phyloP scores from a whole-genome alignment of 2,888 invertebrate species.

The Phlogophora meticulosa region DNA sequence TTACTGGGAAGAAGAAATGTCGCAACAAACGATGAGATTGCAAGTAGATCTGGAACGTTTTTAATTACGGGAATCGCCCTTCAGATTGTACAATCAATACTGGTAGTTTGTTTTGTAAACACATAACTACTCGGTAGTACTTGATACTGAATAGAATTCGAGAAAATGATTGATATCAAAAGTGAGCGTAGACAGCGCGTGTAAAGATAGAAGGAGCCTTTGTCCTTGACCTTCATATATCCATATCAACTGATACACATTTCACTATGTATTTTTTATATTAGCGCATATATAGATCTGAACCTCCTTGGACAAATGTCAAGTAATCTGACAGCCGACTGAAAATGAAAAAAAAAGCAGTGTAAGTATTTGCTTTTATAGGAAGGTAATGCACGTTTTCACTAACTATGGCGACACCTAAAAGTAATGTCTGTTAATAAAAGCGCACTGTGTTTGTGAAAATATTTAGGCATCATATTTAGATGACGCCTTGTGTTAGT shows the following conservation, averaged over 20 bases:
- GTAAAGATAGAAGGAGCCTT: neutral
- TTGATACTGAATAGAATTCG: neutral
- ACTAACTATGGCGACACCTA: too few relatives aligned
- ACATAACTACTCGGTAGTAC: neutral
- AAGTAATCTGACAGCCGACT: neutral
- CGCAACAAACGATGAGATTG: too few relatives aligned
- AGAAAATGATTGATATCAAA: neutral
- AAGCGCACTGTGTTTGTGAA: too few relatives aligned
- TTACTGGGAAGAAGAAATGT: too few relatives aligned
- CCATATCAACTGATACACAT: neutral
- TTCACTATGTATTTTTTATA: neutral
- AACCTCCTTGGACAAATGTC: neutral
- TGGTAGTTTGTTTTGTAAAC: conserved; percentile 5
- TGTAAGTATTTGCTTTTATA: too few relatives aligned
- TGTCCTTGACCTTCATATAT: conserved; percentile 11
- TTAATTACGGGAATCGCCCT: too few relatives aligned
- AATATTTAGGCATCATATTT: too few relatives aligned
- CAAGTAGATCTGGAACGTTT: too few relatives aligned
- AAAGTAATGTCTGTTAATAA: too few relatives aligned
- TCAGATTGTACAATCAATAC: conserved; percentile 1
- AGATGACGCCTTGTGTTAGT: too few relatives aligned
- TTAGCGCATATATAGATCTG: neutral
- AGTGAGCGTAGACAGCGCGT: neutral
- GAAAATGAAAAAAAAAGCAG: neutral
- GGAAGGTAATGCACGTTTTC: too few relatives aligned